These are phyloP conservation scores for Xestia rhomboidea DNA, from an alignment of 2,888 invertebrate genomes.

Conservation along the genomic window DNA sequence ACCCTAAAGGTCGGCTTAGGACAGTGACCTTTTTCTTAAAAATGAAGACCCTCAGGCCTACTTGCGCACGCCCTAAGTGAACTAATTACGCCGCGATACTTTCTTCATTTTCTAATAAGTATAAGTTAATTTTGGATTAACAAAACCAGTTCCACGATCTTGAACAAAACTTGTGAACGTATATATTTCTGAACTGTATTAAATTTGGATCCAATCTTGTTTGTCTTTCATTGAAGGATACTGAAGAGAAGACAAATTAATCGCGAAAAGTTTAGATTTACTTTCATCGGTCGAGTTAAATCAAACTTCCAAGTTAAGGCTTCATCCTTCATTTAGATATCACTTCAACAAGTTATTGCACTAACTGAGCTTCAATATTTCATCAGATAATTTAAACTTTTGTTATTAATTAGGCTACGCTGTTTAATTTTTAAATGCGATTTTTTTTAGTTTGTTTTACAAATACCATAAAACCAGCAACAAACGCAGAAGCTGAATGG, in stretches of 20 bases:
- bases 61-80: conserved; percentile 31
- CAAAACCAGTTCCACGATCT: conserved; percentile 8
- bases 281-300: conserved; percentile 37
- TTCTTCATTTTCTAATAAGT: conserved; percentile 27
- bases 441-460: not conserved
- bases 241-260: conserved; percentile 41
- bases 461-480: not conserved
- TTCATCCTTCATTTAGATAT: conserved; percentile 30
- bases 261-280: conserved; percentile 35
- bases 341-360: conserved; percentile 20
- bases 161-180: conserved; percentile 11
- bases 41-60: conserved; percentile 28
- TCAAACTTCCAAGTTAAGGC: conserved; percentile 26
- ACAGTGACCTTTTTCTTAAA: conserved; percentile 37
- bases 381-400: not conserved
- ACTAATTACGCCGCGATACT: conserved; percentile 38
- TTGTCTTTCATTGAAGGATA: conserved; percentile 33
- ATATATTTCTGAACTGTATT: conserved; percentile 20
- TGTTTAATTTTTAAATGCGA: not conserved
- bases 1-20: conserved; percentile 18
- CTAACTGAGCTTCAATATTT: not conserved
- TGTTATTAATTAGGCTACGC: not conserved
- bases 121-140: conserved; percentile 22
- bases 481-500: not conserved
- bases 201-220: conserved; percentile 30